Base-by-base conservation (phyloP, 1,140 invertebrate species). In the Neuroterus valhalla region DNA sequence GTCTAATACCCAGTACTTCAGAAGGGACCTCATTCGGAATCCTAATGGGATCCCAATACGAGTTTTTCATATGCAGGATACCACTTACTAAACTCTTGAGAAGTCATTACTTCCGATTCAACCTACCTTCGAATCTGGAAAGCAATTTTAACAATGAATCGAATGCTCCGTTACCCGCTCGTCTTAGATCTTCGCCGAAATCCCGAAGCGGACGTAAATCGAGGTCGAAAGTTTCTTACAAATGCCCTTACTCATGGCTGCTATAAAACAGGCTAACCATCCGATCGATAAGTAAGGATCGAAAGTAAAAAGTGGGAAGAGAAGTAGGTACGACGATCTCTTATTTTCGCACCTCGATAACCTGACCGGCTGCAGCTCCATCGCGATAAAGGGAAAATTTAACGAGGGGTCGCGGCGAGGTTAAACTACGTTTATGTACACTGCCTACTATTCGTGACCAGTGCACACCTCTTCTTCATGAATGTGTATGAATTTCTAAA, bases 341-440 rank as follows among this genome's bases (percentile, higher is more conserved):
- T 86, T 84, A 83, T 86, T 84, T 81, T 77, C 72, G 66, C 78
- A 73, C 79, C 81, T 84, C 79, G 72, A 84, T 81, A 86, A 78
- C 78, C 78, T 73, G 77, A 82, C 72, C 76, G 76, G 76, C 79
- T 81, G 77, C 70, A 77, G 72, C 78, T 72, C 72, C 72, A 55
- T 70, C 68, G 74, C 81, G 85, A 89, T 88, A 87, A 88, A 84
- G 78, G 81, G 81, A 78, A 86, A 87, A 87, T 87, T 88, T 88
- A 89, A 89, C 82, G 85, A 88, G 83, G 78, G 81, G 79, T 83
- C 83, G 79, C 70, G 79, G 78, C 66, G 68, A 77, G 83, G 81
- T 82, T 86, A 84, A 85, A 79, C 85, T 83, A 83, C 77, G 76
- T 78, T 83, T 78, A 78, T 78, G 77, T 80, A 78, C 77, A 74